These are phyloP conservation scores for Camponotus fellah DNA, from an alignment of 2,888 invertebrate genomes.

Conservation along the genomic window DNA sequence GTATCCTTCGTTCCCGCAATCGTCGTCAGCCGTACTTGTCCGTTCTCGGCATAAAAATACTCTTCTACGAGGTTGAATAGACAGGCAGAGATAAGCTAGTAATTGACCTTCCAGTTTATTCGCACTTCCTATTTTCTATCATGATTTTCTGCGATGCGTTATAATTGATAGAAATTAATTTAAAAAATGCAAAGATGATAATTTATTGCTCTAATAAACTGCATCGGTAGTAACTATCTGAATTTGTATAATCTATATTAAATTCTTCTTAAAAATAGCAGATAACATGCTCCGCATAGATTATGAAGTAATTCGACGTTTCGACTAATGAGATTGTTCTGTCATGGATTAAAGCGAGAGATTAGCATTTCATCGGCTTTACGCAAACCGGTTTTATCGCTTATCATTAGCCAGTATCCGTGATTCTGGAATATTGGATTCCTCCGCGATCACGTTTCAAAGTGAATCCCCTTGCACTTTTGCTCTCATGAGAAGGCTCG, in stretches of 20 bases:
- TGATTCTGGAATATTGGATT: constrained; percentile 52
- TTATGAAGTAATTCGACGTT: constrained; percentile 36
- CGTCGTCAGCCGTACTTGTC: constrained; percentile 1
- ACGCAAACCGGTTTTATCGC: constrained; percentile 50
- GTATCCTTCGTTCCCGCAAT: constrained; percentile 22
- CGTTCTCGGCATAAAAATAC: constrained; percentile 17
- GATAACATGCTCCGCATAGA: background rate
- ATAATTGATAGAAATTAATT: background rate
- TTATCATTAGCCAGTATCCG: constrained; percentile 31
- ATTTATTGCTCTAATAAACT: constrained; percentile 9
- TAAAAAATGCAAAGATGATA: background rate
- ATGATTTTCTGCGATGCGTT: background rate
- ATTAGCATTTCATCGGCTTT: constrained; percentile 39
- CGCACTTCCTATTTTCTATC: background rate
- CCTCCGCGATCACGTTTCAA: constrained; percentile 32
- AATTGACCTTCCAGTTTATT: background rate
- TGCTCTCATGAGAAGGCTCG: constrained; percentile 12
- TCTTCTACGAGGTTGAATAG: background rate
- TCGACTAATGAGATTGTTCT: constrained; percentile 44
- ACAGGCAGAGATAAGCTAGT: background rate
- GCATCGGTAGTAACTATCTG: background rate
- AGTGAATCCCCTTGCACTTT: constrained; percentile 28
- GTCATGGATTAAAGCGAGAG: constrained; percentile 41
- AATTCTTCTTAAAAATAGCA: background rate
- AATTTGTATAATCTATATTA: background rate